Conservation (phyloP, 2,888 invertebrate genomes). For the Clanis bilineata region DNA sequence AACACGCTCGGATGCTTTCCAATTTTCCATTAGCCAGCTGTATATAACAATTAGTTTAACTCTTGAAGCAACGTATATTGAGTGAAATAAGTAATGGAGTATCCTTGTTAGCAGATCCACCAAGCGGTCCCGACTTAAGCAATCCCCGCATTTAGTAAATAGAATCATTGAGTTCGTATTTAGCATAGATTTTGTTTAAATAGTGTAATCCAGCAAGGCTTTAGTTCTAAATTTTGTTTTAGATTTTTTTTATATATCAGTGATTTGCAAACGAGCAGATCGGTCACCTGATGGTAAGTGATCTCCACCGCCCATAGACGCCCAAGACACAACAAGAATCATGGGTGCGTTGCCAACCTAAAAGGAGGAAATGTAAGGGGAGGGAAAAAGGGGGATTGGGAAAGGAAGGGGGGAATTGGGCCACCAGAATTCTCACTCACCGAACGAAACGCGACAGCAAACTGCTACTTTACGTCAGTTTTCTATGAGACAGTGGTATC, state of each 20-base stretch:
- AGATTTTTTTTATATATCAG: not conserved
- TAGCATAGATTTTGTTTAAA: not conserved
- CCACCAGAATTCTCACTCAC: no score
- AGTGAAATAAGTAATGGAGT: constrained; percentile 6
- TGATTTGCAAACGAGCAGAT: no score
- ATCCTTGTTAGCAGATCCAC: constrained; percentile 2
- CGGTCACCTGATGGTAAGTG: no score
- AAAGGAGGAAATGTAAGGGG: no score
- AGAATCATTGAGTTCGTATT: not conserved
- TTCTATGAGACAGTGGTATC: no score
- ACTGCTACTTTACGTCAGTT: no score
- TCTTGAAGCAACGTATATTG: not conserved
- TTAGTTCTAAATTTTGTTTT: not conserved
- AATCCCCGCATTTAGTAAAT: not conserved
- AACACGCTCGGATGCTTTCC: not conserved
- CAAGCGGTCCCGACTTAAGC: not conserved
- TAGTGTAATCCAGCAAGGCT: not conserved
- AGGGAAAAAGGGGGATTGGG: no score
- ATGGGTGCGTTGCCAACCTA: no score
- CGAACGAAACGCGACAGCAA: no score
- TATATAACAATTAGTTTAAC: constrained; percentile 5
- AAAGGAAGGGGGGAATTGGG: no score
- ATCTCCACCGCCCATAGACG: no score
- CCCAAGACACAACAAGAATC: no score
- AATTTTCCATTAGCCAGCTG: not conserved